Evolutionary conservation across 2,888 invertebrate genomes (phyloP), one percentile per base, ranked within the genome.

Genomic region (Amphiduros pacificus): DNA sequence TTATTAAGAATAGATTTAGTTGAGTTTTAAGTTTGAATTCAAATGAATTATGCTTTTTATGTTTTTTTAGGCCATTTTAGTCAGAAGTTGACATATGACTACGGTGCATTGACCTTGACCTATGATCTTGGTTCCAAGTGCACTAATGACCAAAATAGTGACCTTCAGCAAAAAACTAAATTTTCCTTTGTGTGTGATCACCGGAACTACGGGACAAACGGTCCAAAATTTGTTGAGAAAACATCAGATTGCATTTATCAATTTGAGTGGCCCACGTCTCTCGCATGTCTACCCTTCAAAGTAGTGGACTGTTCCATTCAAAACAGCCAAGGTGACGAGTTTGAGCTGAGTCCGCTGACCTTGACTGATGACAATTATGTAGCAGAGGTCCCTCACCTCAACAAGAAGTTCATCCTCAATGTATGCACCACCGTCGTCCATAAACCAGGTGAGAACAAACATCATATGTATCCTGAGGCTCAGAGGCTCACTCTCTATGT

Each of bases 161-260:
- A n/a, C n/a, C n/a, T n/a, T n/a, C n/a, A 70, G 36, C 69, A 76
- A n/a, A 68, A 72, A 14, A 75, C 78, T 9, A 62, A 73, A 54
- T 75, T 80, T 28, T 72, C 66, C 9, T 79, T 79, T 63, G 57
- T 72, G 6, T 80, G 79, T 66, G 76, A 79, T 64, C 71, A 74
- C 31, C 65, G 66, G 2, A 66, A 62, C 22, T 61, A 70, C 51
- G 75, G 77, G 29, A 61, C 53, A 0, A 5, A 27, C 2, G 72
- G 71, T 28, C 74, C 75, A 20, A 62, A 62, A 56, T 70, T 74
- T 41, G 50, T 74, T 26, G 66, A 71, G 9, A 74, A 77, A 58
- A 64, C 68, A 6, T 55, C 55, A 2, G 74, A 72, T 62, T 78
- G 78, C 57, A 70, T 71, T 3, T 77, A 77, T 59, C 27, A 70